Conservation (phyloP, 92 coral and sea anemone genomes). For the Virgularia gustaviana region DNA sequence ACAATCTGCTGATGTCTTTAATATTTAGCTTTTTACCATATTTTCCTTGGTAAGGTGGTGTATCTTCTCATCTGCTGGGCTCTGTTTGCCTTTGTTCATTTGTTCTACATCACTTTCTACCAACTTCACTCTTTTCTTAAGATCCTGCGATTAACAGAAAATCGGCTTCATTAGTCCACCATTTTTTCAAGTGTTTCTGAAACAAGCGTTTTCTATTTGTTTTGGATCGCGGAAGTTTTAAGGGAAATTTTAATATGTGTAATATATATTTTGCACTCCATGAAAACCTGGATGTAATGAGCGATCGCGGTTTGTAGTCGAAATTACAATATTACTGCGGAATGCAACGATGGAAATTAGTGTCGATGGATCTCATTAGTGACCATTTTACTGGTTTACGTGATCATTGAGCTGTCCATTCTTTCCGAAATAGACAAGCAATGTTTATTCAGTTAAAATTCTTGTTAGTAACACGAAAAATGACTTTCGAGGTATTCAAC, state of each 20-base stretch:
- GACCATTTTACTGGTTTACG: no score
- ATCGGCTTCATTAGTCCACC: not conserved
- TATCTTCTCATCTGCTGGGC: conserved; percentile 57
- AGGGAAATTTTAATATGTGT: no score
- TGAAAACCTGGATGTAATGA: no score
- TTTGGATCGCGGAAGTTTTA: no score
- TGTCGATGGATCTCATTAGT: no score
- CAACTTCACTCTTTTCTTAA: conserved; percentile 51
- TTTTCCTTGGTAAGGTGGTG: conserved; percentile 25
- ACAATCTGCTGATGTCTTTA: not conserved
- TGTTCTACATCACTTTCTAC: conserved; percentile 63
- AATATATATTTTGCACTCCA: no score
- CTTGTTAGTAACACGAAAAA: not conserved
- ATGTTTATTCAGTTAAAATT: not conserved
- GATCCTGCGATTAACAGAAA: conserved; percentile 34
- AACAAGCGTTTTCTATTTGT: not conserved
- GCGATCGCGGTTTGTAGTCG: no score
- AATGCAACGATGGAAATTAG: no score
- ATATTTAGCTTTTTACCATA: conserved; percentile 2
- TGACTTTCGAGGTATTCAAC: no score
- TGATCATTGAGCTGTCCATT: no score
- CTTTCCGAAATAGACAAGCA: no score
- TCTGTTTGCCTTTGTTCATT: conserved; percentile 54
- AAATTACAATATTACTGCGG: no score
- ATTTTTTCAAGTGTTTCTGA: not conserved